Evolutionary conservation across 2,888 invertebrate species (phyloP).

Genomic region (Escarpia spicata): DNA sequence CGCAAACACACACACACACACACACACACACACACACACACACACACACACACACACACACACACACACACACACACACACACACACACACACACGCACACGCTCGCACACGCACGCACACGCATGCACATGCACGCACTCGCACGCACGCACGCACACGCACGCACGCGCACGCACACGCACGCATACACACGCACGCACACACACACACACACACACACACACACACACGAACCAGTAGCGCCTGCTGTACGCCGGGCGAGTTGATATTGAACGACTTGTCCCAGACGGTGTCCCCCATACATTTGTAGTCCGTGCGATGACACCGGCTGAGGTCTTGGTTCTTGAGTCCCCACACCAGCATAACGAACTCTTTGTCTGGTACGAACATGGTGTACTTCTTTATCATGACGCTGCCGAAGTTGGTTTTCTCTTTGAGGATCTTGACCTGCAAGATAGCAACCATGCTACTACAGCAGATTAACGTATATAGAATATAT

Average conservation of each 20-base stretch:
- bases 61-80: too few relatives aligned
- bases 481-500: too few relatives aligned
- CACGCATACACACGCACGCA: too few relatives aligned
- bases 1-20: too few relatives aligned
- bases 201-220: too few relatives aligned
- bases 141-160: background rate
- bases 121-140: background rate
- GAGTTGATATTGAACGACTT: conserved; percentile 53
- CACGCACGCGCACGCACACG: background rate
- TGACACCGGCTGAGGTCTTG: conserved; percentile 53
- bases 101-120: background rate
- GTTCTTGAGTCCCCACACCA: conserved; percentile 54
- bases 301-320: conserved; percentile 50
- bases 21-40: too few relatives aligned
- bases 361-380: conserved; percentile 41
- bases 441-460: conserved; percentile 47
- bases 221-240: conserved; percentile 46
- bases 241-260: conserved; percentile 49
- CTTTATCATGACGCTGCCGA: conserved; percentile 44
- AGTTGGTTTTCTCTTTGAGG: conserved; percentile 48
- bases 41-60: too few relatives aligned
- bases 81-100: background rate
- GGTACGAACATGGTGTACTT: conserved; percentile 44
- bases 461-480: too few relatives aligned
- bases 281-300: conserved; percentile 50